These are phyloP conservation scores for Oryzias woworae DNA, from an alignment of 2,113 vertebrate genomes.

Conservation along the genomic window DNA sequence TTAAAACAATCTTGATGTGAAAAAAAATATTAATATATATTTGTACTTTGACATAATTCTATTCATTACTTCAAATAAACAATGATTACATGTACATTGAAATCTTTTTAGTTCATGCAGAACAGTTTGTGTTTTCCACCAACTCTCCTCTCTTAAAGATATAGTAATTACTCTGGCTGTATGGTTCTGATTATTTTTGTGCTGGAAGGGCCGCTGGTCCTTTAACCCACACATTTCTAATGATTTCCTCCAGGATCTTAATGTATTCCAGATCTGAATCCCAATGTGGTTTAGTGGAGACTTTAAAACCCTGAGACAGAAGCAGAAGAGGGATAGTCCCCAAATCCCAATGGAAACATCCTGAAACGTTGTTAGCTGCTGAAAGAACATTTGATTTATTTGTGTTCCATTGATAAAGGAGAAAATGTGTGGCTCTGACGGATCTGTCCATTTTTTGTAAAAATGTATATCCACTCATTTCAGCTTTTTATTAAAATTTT, in stretches of 20 bases:
- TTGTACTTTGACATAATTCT: too few species aligned
- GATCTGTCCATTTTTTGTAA: not conserved
- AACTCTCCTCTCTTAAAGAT: not conserved
- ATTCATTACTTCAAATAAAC: too few species aligned
- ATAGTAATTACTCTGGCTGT: not conserved
- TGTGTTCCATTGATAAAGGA: not conserved
- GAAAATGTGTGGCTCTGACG: not conserved
- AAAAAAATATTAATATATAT: too few species aligned
- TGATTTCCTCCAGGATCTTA: constrained; percentile 6
- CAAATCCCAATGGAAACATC: not conserved
- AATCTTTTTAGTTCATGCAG: too few species aligned
- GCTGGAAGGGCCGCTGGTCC: constrained; percentile 3
- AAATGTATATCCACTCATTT: too few species aligned
- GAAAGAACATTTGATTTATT: not conserved
- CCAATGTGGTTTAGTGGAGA: not conserved
- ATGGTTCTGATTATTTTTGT: not conserved
- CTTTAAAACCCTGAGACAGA: not conserved
- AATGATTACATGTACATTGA: too few species aligned
- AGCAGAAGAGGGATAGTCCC: not conserved
- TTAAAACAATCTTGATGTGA: too few species aligned
- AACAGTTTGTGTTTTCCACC: not conserved
- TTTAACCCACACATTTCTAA: not conserved
- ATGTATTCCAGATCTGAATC: constrained; percentile 4
- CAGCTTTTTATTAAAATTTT: too few species aligned
- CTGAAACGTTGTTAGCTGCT: not conserved